phyloP scores from a whole-genome alignment of 2,113 vertebrate species.

The Pungitius pungitius region DNA sequence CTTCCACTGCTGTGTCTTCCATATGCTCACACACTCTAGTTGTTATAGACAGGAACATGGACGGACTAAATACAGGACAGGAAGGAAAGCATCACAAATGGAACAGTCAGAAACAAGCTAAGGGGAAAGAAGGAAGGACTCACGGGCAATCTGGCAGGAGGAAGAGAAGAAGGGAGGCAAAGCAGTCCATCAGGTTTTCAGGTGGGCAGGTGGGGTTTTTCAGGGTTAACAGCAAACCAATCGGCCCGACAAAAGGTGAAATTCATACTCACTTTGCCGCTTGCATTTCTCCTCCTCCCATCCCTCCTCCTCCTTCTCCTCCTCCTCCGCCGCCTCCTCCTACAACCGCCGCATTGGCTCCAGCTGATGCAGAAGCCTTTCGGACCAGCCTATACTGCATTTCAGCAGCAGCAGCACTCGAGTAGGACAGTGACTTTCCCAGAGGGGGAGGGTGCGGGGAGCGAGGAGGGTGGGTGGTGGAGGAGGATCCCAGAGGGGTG shows the following conservation, averaged over 20 bases:
- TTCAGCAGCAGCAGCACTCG: conserved; percentile 84
- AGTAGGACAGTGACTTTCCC: conserved; percentile 91
- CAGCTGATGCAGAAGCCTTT: conserved; percentile 79
- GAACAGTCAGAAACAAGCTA: conserved; percentile 29
- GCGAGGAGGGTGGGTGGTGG: conserved; percentile 68
- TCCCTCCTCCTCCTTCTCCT: conserved; percentile 57
- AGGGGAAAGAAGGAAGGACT: conserved; percentile 66
- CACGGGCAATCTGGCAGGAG: conserved; percentile 73
- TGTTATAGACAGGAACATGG: background rate
- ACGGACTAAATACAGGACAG: background rate
- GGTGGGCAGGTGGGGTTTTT: conserved; percentile 60
- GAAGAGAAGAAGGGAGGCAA: conserved; percentile 47
- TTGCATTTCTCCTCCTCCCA: conserved; percentile 72
- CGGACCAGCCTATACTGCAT: conserved; percentile 84
- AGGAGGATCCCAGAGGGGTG: conserved; percentile 70
- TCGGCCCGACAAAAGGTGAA: conserved; percentile 45
- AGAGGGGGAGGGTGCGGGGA: conserved; percentile 81
- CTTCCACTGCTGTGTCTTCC: background rate
- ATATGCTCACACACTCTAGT: background rate
- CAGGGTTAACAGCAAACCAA: conserved; percentile 56
- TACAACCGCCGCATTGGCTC: conserved; percentile 64
- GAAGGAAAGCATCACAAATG: background rate
- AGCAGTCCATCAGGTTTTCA: conserved; percentile 64
- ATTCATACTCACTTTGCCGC: conserved; percentile 81
- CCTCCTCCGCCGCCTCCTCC: conserved; percentile 60